phyloP scores from a whole-genome alignment of 2,797 vertebrate genomes.

The Adrianichthys oophorus region DNA sequence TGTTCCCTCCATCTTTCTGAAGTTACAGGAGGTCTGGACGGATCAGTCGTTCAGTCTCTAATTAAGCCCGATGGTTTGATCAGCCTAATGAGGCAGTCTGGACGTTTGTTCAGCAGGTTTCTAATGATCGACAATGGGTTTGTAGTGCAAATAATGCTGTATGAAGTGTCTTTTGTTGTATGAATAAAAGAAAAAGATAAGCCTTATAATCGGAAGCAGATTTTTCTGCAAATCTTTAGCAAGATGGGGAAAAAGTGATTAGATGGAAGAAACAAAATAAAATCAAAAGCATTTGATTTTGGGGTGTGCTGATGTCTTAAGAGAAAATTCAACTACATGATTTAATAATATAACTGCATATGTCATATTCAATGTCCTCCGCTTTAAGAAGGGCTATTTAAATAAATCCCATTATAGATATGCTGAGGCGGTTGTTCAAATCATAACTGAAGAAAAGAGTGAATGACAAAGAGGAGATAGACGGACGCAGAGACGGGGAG shows the following conservation, averaged over 20 bases:
- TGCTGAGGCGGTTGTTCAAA: conserved; percentile 68
- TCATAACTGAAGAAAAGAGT: conserved; percentile 39
- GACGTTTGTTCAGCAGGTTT: conserved; percentile 46
- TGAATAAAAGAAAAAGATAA: background rate
- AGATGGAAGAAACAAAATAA: background rate
- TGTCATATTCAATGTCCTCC: conserved; percentile 56
- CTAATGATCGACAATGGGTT: conserved; percentile 60
- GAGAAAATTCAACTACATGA: conserved; percentile 31
- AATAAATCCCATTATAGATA: conserved; percentile 74
- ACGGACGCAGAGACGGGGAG: conserved; percentile 27
- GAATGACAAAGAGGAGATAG: conserved; percentile 61
- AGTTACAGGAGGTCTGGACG: conserved; percentile 37
- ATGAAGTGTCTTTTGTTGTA: background rate
- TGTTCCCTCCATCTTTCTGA: conserved; percentile 37
- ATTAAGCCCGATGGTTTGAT: conserved; percentile 62
- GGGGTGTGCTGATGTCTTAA: conserved; percentile 17
- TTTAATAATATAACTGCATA: conserved; percentile 44
- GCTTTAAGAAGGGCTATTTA: conserved; percentile 57
- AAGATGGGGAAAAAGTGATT: background rate
- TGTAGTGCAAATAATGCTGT: conserved; percentile 3
- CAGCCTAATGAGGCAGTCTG: conserved; percentile 57
- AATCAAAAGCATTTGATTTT: background rate
- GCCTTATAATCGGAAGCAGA: background rate
- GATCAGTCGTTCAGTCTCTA: conserved; percentile 38
- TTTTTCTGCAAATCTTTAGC: background rate